phyloP scores from a whole-genome alignment of 2,888 invertebrate species.

The Hypomecis atomaria region DNA sequence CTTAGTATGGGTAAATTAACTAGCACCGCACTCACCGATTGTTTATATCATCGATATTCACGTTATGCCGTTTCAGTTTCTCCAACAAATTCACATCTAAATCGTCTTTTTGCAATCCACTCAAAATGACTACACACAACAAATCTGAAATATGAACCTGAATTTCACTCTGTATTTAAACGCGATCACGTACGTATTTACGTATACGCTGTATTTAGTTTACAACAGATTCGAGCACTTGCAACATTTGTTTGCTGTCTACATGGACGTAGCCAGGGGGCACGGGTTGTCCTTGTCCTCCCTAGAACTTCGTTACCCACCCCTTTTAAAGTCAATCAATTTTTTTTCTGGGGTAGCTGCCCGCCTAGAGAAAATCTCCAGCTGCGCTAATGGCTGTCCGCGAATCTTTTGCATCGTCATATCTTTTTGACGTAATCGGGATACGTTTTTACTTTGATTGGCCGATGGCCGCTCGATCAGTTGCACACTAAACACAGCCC shows the following conservation, averaged over 20 bases:
- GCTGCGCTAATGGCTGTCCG: too few species aligned
- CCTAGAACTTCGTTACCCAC: too few species aligned
- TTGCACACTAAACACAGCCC: conserved; percentile 9
- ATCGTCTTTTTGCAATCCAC: conserved; percentile 75
- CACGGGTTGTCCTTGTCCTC: too few species aligned
- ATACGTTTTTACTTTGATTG: too few species aligned
- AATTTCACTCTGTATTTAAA: conserved; percentile 15
- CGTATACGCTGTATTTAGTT: conserved; percentile 1
- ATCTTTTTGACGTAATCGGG: too few species aligned
- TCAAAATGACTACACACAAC: conserved; percentile 72
- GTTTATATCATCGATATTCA: conserved; percentile 68
- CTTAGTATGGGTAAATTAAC: too few species aligned
- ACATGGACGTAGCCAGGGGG: too few species aligned
- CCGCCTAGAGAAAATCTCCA: too few species aligned
- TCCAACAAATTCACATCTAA: conserved; percentile 62
- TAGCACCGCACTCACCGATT: conserved; percentile 62
- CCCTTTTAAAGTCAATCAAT: too few species aligned
- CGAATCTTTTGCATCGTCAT: too few species aligned
- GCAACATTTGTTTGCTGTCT: not conserved
- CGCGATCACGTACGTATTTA: not conserved
- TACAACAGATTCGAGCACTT: not conserved
- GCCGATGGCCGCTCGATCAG: too few species aligned
- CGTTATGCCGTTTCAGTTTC: conserved; percentile 68
- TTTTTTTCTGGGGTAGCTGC: not conserved
- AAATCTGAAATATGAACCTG: conserved; percentile 67